phyloP scores from a whole-genome alignment of 2,113 vertebrate genomes.

The Hyla sarda region DNA sequence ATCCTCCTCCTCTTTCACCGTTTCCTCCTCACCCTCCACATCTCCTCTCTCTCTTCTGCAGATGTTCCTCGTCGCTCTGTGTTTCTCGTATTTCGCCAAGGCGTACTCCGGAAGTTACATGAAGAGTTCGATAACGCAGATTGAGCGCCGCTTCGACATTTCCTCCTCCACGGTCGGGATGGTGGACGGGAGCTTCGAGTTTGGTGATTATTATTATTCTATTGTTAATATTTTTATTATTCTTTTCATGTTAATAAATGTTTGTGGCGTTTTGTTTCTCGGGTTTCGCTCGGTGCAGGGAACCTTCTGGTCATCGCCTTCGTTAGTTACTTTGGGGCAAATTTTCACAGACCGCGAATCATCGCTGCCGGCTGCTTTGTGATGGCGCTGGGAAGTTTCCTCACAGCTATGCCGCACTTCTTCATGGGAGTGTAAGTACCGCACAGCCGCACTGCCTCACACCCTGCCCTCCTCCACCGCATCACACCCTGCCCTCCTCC shows the following conservation, averaged over 20 bases:
- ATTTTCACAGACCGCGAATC: slow-evolving; percentile 84
- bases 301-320: slow-evolving; percentile 87
- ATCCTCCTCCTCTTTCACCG: background rate
- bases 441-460: background rate
- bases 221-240: too few species aligned
- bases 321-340: slow-evolving; percentile 93
- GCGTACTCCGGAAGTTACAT: slow-evolving; percentile 77
- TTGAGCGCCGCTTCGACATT: slow-evolving; percentile 90
- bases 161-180: slow-evolving; percentile 81
- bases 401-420: slow-evolving; percentile 90
- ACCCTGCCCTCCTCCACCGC: too few species aligned
- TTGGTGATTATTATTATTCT: slow-evolving; percentile 87
- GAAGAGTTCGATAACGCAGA: slow-evolving; percentile 92
- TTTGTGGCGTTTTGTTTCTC: background rate
- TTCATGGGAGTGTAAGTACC: slow-evolving; percentile 80
- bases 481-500: too few species aligned
- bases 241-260: too few species aligned
- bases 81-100: slow-evolving; percentile 83
- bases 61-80: slow-evolving; percentile 84
- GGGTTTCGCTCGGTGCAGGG: slow-evolving; percentile 75
- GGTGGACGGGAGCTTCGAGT: slow-evolving; percentile 90
- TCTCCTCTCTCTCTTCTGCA: slow-evolving; percentile 63
- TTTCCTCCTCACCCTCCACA: background rate
- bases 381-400: slow-evolving; percentile 83
- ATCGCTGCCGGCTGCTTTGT: slow-evolving; percentile 82